phyloP scores from a whole-genome alignment of 2,797 vertebrate species.

The Anabas testudineus region DNA sequence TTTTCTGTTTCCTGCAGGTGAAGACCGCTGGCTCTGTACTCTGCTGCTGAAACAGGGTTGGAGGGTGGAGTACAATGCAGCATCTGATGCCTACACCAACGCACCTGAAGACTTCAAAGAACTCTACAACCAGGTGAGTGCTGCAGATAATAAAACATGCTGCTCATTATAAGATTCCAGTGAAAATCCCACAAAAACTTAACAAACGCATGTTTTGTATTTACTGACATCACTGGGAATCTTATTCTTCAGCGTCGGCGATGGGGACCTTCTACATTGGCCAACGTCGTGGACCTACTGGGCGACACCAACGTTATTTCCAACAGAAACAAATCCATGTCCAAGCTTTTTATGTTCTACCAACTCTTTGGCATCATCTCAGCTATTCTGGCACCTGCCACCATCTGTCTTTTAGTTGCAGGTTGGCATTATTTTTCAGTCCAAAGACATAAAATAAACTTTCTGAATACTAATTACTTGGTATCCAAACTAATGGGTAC shows the following conservation, averaged over 20 bases:
- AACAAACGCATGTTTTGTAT: too few relatives aligned
- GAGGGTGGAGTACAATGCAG: conserved; percentile 85
- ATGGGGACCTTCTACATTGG: conserved; percentile 85
- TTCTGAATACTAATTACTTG: too few relatives aligned
- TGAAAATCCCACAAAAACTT: too few relatives aligned
- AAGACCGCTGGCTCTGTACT: conserved; percentile 84
- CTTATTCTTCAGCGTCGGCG: conserved; percentile 67
- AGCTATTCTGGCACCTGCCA: conserved; percentile 78
- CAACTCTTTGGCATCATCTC: conserved; percentile 74
- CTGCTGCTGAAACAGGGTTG: conserved; percentile 83
- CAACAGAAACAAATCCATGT: conserved; percentile 79
- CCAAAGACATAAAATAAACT: too few relatives aligned
- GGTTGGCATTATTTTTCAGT: conserved; percentile 58
- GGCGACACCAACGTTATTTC: conserved; percentile 57
- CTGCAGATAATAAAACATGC: too few relatives aligned
- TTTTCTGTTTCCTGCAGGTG: conserved; percentile 66
- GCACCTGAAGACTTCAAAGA: conserved; percentile 84
- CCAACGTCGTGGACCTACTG: conserved; percentile 79
- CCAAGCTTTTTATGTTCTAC: conserved; percentile 81
- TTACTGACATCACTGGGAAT: too few relatives aligned
- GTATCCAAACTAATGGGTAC: too few relatives aligned
- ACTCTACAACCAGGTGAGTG: conserved; percentile 82
- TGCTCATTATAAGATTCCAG: too few relatives aligned
- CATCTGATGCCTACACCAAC: conserved; percentile 85
- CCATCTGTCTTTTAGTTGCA: conserved; percentile 80